Percentiles rank a stretch among this genome's conserved stretches.
Conservation (phyloP, 64 coral and sea anemone genomes). For the Porites australiensis region DNA sequence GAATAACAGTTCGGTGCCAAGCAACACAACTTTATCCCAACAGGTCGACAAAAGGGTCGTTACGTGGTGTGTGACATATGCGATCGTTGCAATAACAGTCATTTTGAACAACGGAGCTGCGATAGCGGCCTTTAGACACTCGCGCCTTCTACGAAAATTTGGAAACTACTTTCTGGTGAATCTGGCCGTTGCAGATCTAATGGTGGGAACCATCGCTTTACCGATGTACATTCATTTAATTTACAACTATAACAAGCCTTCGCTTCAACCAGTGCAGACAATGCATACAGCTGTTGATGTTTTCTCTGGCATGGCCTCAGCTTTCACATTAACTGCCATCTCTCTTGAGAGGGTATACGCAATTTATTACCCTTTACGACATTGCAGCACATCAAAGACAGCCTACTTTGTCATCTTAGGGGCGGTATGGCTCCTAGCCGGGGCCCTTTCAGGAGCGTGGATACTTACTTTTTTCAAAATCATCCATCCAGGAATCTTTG, state of each 20-base stretch:
- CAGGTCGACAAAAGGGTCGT: neutral
- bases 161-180: conserved; percentile 79
- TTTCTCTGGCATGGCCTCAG: conserved; percentile 78
- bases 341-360: conserved; percentile 83
- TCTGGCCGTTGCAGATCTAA: conserved; percentile 71
- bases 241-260: conserved; percentile 9
- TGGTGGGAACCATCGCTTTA: conserved; percentile 75
- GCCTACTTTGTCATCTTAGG: conserved; percentile 60
- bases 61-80: conserved; percentile 39
- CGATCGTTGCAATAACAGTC: neutral
- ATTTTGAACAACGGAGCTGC: conserved; percentile 22
- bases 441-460: conserved; percentile 40
- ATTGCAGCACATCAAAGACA: conserved; percentile 27
- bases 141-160: conserved; percentile 20
- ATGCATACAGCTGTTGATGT: conserved; percentile 74
- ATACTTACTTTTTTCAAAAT: conserved; percentile 38
- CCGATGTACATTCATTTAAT: conserved; percentile 77
- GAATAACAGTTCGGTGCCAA: neutral
- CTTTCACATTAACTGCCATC: conserved; percentile 85
- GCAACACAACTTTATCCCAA: neutral
- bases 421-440: conserved; percentile 67
- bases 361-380: conserved; percentile 60
- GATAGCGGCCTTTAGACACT: conserved; percentile 15
- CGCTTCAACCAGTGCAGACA: conserved; percentile 7
- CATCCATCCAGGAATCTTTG: conserved; percentile 44